A percentile compares a stretch with the other conserved stretches of the same genome.
Conservation (phyloP, 1,140 invertebrate species). For the Dryas iulia region DNA sequence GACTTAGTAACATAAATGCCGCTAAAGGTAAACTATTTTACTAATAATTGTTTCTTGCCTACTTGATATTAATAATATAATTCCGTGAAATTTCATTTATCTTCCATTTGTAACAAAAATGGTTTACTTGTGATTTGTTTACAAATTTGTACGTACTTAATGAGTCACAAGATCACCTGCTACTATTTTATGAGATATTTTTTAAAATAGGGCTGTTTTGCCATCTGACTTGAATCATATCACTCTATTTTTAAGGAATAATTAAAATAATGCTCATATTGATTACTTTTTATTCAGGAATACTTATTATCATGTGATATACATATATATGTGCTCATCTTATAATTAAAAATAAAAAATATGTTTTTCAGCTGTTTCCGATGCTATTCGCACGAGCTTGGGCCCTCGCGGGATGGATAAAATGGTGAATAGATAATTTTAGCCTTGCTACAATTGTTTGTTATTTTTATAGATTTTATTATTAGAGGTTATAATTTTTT, state of each 20-base stretch:
- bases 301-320: too few species aligned
- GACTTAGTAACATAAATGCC: constrained; percentile 97
- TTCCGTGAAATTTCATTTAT: too few species aligned
- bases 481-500: not conserved
- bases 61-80: not conserved
- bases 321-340: not conserved
- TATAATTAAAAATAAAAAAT: not conserved
- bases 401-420: constrained; percentile 99
- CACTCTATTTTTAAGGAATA: not conserved
- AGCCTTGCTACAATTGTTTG: constrained; percentile 23
- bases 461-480: constrained; percentile 17
- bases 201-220: not conserved
- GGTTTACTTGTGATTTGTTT: not conserved
- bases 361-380: constrained; percentile 92
- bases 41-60: not conserved
- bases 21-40: constrained; percentile 90
- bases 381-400: constrained; percentile 98
- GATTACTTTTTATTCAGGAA: not conserved
- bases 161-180: constrained; percentile 37
- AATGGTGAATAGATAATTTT: constrained; percentile 88
- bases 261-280: not conserved
- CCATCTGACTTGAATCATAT: not conserved
- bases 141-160: not conserved
- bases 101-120: not conserved
- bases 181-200: not conserved